Conservation (phyloP, 2,888 invertebrate species). For the Diadromus collaris region DNA sequence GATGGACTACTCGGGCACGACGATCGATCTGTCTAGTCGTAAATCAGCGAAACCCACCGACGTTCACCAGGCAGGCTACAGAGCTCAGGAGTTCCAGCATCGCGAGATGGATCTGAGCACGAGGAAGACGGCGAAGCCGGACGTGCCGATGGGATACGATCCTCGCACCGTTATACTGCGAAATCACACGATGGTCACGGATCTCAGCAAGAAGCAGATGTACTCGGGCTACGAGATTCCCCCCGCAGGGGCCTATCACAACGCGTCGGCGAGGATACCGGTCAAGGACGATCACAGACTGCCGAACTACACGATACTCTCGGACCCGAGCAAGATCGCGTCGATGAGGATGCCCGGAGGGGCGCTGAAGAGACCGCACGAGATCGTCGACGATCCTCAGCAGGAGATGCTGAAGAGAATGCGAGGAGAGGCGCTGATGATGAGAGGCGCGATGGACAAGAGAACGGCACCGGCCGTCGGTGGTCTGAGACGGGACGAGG, state of each 20-base stretch:
- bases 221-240: constrained; percentile 73
- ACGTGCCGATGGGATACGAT: constrained; percentile 72
- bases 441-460: constrained; percentile 69
- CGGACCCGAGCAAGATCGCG: constrained; percentile 77
- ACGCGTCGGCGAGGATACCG: constrained; percentile 63
- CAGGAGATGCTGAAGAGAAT: constrained; percentile 74
- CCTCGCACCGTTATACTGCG: constrained; percentile 74
- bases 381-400: constrained; percentile 67
- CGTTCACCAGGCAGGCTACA: constrained; percentile 62
- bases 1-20: constrained; percentile 76
- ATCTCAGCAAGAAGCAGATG: constrained; percentile 76
- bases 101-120: constrained; percentile 78
- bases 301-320: constrained; percentile 76
- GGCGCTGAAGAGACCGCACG: constrained; percentile 72
- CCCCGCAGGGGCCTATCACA: constrained; percentile 70
- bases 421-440: constrained; percentile 73
- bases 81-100: constrained; percentile 74
- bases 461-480: constrained; percentile 62
- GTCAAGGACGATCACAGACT: constrained; percentile 75
- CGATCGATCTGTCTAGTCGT: constrained; percentile 78
- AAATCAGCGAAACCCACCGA: constrained; percentile 70
- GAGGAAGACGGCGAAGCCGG: constrained; percentile 71
- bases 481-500: constrained; percentile 74
- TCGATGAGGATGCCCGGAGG: constrained; percentile 72
- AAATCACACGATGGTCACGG: constrained; percentile 77